These are phyloP conservation scores for Pycnonotus jocosus DNA, from an alignment of 2,113 vertebrate genomes.

Conservation along the genomic window DNA sequence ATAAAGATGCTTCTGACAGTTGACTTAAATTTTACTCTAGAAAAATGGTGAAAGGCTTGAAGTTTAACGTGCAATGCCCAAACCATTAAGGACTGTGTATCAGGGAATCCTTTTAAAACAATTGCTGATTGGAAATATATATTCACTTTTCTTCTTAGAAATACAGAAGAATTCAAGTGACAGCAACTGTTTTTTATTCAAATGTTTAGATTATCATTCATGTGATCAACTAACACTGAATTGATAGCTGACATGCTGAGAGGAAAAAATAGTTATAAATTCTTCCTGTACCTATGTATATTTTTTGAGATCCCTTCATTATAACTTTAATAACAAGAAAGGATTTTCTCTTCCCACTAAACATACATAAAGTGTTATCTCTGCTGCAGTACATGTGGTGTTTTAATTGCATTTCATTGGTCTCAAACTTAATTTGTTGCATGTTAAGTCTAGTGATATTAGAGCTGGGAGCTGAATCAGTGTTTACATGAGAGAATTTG, in stretches of 20 bases:
- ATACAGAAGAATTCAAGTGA: neutral
- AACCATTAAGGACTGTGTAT: slow-evolving; percentile 31
- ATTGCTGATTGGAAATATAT: slow-evolving; percentile 3
- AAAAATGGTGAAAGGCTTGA: slow-evolving; percentile 60
- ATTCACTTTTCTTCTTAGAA: neutral
- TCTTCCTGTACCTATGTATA: neutral
- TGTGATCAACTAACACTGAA: neutral
- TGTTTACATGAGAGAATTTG: neutral
- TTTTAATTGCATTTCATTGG: slow-evolving; percentile 48
- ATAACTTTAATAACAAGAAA: neutral
- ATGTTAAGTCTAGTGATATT: slow-evolving; percentile 34
- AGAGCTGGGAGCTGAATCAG: neutral
- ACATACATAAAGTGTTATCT: neutral
- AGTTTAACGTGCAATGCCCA: neutral
- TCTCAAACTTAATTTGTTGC: slow-evolving; percentile 18
- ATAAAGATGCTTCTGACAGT: slow-evolving; percentile 51
- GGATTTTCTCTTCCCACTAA: neutral
- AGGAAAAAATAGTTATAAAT: neutral
- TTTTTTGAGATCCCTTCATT: neutral
- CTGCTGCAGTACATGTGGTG: neutral
- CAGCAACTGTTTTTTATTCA: neutral
- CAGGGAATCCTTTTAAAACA: slow-evolving; percentile 26
- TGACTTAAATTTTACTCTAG: slow-evolving; percentile 59
- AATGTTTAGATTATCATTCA: neutral
- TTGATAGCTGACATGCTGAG: slow-evolving; percentile 1